A percentile compares a stretch with the other conserved stretches of the same genome.
These are phyloP conservation scores for Schrankia costaestrigalis DNA, from an alignment of 2,888 invertebrate genomes.

Conservation along the genomic window DNA sequence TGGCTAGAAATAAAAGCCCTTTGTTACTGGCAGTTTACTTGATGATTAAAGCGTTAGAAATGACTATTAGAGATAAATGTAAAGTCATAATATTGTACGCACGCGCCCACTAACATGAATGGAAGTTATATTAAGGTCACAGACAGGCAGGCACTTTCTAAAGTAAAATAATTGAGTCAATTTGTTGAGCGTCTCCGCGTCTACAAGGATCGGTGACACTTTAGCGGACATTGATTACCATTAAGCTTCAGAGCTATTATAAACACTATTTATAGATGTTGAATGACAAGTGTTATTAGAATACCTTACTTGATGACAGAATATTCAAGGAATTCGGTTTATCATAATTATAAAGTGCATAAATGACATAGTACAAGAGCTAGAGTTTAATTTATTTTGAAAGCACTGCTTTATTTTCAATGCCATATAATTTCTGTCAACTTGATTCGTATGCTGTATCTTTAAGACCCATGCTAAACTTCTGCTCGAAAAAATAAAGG, in stretches of 20 bases:
- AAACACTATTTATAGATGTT: constrained; percentile 21
- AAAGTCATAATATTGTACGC: constrained; percentile 41
- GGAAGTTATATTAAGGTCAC: constrained; percentile 57
- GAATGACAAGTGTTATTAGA: constrained; percentile 15
- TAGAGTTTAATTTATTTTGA: too few species aligned
- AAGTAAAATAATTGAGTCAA: constrained; percentile 63
- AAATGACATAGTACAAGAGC: too few species aligned
- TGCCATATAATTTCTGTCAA: constrained; percentile 6
- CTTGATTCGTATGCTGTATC: constrained; percentile 12
- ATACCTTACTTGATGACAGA: constrained; percentile 14
- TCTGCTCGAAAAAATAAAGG: constrained; percentile 18
- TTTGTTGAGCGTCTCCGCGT: constrained; percentile 50
- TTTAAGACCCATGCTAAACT: constrained; percentile 14
- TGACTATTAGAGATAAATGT: constrained; percentile 25
- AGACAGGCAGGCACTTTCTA: constrained; percentile 50
- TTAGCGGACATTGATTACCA: constrained; percentile 37
- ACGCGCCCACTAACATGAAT: constrained; percentile 44
- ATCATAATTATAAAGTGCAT: too few species aligned
- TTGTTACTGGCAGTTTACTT: constrained; percentile 6
- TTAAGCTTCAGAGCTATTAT: constrained; percentile 31
- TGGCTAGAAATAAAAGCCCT: constrained; percentile 1
- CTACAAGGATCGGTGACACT: constrained; percentile 57
- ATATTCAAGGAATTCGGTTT: constrained; percentile 15
- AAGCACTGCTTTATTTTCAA: too few species aligned
- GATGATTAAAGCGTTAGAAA: constrained; percentile 10